Evolutionary conservation across 2,888 invertebrate genomes (phyloP), one percentile per base, ranked within the genome.

Genomic region (Halocaridina rubra): DNA sequence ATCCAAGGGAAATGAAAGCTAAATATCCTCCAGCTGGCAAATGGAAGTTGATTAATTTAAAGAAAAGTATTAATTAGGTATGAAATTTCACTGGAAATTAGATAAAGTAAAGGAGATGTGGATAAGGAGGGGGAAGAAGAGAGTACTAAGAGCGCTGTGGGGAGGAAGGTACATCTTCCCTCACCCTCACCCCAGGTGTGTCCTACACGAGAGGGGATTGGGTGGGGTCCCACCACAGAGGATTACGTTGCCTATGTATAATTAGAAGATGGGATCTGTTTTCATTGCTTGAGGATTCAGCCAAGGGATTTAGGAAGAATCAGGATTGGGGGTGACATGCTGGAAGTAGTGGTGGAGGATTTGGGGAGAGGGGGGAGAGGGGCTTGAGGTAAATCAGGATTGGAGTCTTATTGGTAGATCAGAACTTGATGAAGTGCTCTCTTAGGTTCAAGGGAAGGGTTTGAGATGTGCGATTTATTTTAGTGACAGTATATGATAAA

Each of bases 201-300:
- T n/a, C n/a, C n/a, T n/a, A n/a, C n/a, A n/a, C n/a, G n/a, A n/a
- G n/a, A n/a, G n/a, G n/a, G n/a, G n/a, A n/a, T n/a, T n/a, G 53
- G 53, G 53, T 53, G 53, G 53, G 53, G 71, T 59, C 80, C 69
- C 30, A 29, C 69, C 46, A 71, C n/a, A n/a, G n/a, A n/a, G 80
- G 72, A 80, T 80, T 80, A 80, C 71, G 19, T 30, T 71, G 61
- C 57, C 33, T 59, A 80, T 71, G 80, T 80, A 80, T 80, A 80
- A 80, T 80, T 80, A 72, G 80, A 80, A 80, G 71, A 59, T 39
- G 59, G 80, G 71, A 80, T 80, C 80, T 80, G 72, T 80, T 80
- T 80, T 59, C 80, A 80, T 80, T 80, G 80, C 59, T 71, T 33
- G 53, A 32, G 61, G 79, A 79, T 79, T 79, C 67, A 53, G 67